These are phyloP conservation scores for Takifugu ocellatus DNA, from an alignment of 2,797 vertebrate species.

Conservation along the genomic window DNA sequence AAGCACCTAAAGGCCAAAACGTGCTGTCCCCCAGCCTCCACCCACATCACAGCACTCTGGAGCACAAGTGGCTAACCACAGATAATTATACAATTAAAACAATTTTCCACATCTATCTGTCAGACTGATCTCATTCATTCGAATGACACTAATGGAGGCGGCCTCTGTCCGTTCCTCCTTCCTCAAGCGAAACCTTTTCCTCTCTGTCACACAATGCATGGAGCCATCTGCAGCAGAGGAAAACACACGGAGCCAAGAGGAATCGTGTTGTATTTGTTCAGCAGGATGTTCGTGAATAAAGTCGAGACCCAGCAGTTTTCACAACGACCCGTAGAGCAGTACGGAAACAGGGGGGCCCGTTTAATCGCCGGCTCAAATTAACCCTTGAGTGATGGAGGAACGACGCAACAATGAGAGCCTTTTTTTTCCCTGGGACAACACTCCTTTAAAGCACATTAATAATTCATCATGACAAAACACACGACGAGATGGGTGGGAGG, in stretches of 20 bases:
- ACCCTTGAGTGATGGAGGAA: slow-evolving; percentile 41
- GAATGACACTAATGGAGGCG: slow-evolving; percentile 60
- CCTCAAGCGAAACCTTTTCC: slow-evolving; percentile 47
- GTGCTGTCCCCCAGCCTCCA: slow-evolving; percentile 58
- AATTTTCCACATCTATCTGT: slow-evolving; percentile 73
- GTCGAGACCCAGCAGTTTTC: slow-evolving; percentile 38
- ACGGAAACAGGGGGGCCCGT: slow-evolving; percentile 49
- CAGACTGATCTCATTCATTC: slow-evolving; percentile 69
- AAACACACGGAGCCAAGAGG: slow-evolving; percentile 36
- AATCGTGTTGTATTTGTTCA: slow-evolving; percentile 41
- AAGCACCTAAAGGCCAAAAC: slow-evolving; percentile 63
- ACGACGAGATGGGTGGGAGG: slow-evolving; percentile 25
- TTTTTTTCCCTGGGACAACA: slow-evolving; percentile 52
- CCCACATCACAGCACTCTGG: slow-evolving; percentile 65
- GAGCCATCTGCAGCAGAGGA: slow-evolving; percentile 41
- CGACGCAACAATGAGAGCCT: slow-evolving; percentile 39
- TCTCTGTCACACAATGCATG: slow-evolving; percentile 39
- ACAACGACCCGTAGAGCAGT: slow-evolving; percentile 18
- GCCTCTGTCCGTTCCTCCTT: slow-evolving; percentile 43
- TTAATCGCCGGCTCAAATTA: slow-evolving; percentile 63
- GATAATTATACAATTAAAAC: slow-evolving; percentile 79
- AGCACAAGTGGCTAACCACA: slow-evolving; percentile 66
- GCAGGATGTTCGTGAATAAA: slow-evolving; percentile 55
- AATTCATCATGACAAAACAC: slow-evolving; percentile 51
- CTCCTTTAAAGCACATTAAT: slow-evolving; percentile 54